Evolutionary conservation across 2,797 vertebrate genomes (phyloP), one percentile per base, ranked within the genome.

Genomic region (Simalia tracyae): DNA sequence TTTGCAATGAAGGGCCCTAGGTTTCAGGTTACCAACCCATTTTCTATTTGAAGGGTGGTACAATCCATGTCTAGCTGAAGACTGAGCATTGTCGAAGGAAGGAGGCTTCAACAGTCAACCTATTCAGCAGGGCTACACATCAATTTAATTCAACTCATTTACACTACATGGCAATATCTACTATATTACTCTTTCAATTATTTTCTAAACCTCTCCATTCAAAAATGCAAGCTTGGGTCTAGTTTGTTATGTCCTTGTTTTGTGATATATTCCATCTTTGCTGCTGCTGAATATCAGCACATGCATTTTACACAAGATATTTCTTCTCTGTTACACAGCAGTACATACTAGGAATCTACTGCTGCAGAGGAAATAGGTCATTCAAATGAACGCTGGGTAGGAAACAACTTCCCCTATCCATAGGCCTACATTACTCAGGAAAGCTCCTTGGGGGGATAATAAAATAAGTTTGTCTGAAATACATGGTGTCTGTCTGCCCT

Each of bases 311-410:
- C 22, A 26, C 12, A 88, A 87, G 86, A 64, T 17, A n/a, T 59
- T 86, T 91, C 90, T 60, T 84, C n/a, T 94, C 89, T 95, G 46
- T 96, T 91, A 86, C 90, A 22, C 10, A 94, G 93, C 89, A 94
- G 46, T 94, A 46, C 72, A 66, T 90, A 95, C 90, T 89, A 94
- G 88, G 86, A 89, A 92, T 57, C 84, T 93, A 89, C 86, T 5
- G 92, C 88, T 95, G 92, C 64, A 94, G 86, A 96, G 92, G 86
- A 95, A 94, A 93, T 72, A 64, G 91, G 93, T 93, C 28, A 8
- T 84, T 54, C 87, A 90, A 91, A 90, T 94, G 93, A 95, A 94
- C 93, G 76, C 50, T 54, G 68, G 31, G 93, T 92, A 93, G 66
- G 93, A 89, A 90, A 46, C 68, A 89, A 93, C 91, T 89, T 88